A percentile compares a stretch with the other conserved stretches of the same genome.
These are phyloP conservation scores for Peromyscus maniculatus DNA, from an alignment of 2,113 vertebrate species.

Conservation along the genomic window DNA sequence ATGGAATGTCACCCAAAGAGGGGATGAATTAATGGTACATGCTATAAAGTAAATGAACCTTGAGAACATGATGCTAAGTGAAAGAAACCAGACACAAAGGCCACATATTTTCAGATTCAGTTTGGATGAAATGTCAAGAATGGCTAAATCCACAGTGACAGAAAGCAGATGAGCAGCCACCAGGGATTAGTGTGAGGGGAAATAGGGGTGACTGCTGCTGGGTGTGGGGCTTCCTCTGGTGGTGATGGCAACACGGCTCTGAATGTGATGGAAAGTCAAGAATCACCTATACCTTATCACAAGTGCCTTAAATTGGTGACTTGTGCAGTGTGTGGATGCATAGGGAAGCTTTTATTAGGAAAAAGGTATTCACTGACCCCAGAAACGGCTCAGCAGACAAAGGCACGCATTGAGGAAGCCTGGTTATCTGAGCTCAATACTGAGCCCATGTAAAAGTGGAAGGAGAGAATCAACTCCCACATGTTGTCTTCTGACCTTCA, in stretches of 20 bases:
- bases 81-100: background rate
- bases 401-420: background rate
- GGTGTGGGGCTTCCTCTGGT: background rate
- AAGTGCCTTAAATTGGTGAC: background rate
- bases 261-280: background rate
- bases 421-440: background rate
- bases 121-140: background rate
- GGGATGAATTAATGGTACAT: background rate
- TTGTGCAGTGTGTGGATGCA: background rate
- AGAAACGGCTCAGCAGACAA: background rate
- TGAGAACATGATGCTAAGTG: background rate
- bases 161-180: background rate
- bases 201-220: background rate
- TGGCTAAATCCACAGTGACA: background rate
- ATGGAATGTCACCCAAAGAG: background rate
- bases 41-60: background rate
- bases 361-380: background rate
- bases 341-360: background rate
- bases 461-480: background rate
- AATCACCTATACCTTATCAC: background rate
- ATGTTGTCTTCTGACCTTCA: no score
- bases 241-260: background rate
- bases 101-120: background rate
- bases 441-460: background rate
- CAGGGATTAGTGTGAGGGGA: background rate